phyloP scores from a whole-genome alignment of 2,797 vertebrate genomes.

The Coendou prehensilis region DNA sequence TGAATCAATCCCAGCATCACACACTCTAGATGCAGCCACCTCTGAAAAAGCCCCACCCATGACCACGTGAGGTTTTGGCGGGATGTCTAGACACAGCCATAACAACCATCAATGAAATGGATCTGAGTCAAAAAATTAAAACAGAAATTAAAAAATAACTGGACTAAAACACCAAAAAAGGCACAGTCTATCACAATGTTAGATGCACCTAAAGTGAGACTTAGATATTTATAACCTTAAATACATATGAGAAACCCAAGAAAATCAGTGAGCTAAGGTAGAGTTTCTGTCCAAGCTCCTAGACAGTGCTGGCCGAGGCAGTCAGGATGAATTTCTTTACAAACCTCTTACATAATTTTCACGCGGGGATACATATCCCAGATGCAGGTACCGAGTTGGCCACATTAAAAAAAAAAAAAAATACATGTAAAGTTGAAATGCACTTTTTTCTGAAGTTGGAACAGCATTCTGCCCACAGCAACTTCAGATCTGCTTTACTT shows the following conservation, averaged over 20 bases:
- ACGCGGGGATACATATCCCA: not conserved
- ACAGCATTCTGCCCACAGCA: conserved; percentile 52
- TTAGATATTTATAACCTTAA: not conserved
- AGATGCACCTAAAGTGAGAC: not conserved
- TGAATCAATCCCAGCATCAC: not conserved
- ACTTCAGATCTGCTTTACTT: conserved; percentile 70
- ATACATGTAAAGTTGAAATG: conserved; percentile 1
- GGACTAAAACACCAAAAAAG: conserved; percentile 32
- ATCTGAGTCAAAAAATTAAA: conserved; percentile 1
- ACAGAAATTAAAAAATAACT: conserved; percentile 45
- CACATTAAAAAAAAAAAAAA: conserved; percentile 1
- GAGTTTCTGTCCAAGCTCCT: conserved; percentile 48
- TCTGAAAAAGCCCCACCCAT: not conserved
- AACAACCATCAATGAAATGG: not conserved
- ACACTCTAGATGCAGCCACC: not conserved
- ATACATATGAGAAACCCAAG: conserved; percentile 5
- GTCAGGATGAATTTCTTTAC: not conserved
- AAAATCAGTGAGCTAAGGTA: conserved; percentile 15
- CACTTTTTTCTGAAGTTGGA: conserved; percentile 31
- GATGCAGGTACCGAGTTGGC: not conserved
- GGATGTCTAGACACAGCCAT: not conserved
- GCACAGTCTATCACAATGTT: not conserved
- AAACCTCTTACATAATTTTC: conserved; percentile 43
- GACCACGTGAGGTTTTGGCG: not conserved
- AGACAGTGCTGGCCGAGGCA: not conserved